Base-by-base conservation (phyloP, 2,888 invertebrate genomes). In the Leucoptera coffeella region DNA sequence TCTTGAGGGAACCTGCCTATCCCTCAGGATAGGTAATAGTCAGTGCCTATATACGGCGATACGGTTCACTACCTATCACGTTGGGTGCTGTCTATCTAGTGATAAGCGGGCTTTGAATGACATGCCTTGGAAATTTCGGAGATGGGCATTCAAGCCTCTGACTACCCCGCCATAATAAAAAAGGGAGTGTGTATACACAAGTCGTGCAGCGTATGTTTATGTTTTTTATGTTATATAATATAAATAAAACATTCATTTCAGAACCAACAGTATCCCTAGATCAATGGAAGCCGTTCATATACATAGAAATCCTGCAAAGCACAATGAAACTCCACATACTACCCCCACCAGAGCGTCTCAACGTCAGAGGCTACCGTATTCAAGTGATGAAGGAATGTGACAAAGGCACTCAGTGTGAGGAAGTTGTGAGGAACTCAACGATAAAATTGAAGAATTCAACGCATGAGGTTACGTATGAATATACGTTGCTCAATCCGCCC, bases 221-320 rank as follows among this genome's bases (percentile, higher is more conserved):
- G 8, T 21, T 17, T 6, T 15, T 12, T 12, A 12, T 25, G n/a
- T n/a, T n/a, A n/a, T n/a, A n/a, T n/a, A n/a, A n/a, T n/a, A n/a
- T n/a, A n/a, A 17, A 19, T 15, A n/a, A n/a, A n/a, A n/a, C n/a
- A n/a, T 12, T 22, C 10, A 4, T 25, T 45, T 39, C 41, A 67
- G 67, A 54, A 37, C 37, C 47, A 27, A 48, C 47, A 9, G 50
- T 50, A 12, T 50, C 46, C 1, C 54, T 49, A 32, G 44, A 46
- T 13, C 44, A 49, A 32, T 69, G 65, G 65, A 57, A 50, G 31
- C 69, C 69, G 3, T 69, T 69, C 30, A 51, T 60, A 3, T 69
- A 67, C 35, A 55, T 67, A 17, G 65, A 65, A 38, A 55, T 61
- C 35, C 43, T 61, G 14, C 47, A 50, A 1, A 46, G 35, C 5